A percentile compares a stretch with the other conserved stretches of the same genome.
Conservation (phyloP, 2,888 invertebrate species). For the Cosmia trapezina region DNA sequence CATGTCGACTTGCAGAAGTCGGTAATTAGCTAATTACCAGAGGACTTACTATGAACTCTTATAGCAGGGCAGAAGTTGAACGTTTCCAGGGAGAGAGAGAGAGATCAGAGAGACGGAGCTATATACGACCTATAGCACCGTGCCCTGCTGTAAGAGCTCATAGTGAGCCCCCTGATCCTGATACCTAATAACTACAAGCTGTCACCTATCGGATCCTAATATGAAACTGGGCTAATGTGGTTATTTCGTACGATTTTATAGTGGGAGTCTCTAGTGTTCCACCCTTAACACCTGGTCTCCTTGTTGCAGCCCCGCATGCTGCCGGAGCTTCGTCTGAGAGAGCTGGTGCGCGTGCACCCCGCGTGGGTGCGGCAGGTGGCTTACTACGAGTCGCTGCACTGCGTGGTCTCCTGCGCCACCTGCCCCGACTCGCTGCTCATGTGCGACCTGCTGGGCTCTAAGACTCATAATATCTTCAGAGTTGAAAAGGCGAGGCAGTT, state of each 20-base stretch:
- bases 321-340: conserved; percentile 86
- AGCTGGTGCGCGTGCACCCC: conserved; percentile 90
- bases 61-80: too few relatives aligned
- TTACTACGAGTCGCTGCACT: conserved; percentile 92
- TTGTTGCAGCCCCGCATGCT: conserved; percentile 83
- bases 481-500: conserved; percentile 83
- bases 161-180: too few relatives aligned
- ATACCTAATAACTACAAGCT: not conserved
- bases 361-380: conserved; percentile 93
- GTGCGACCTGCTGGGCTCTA: conserved; percentile 90
- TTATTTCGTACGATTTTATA: not conserved
- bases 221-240: not conserved
- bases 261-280: not conserved
- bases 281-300: not conserved
- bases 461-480: conserved; percentile 90
- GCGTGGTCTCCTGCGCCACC: conserved; percentile 93
- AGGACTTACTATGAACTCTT: too few relatives aligned
- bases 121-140: too few relatives aligned
- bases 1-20: conserved; percentile 90
- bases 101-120: too few relatives aligned
- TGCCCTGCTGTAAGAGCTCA: too few relatives aligned
- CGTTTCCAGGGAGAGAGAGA: too few relatives aligned
- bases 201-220: not conserved
- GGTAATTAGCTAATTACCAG: conserved; percentile 71
- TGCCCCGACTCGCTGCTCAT: conserved; percentile 91